Evolutionary conservation across 1,140 invertebrate species (phyloP).

Genomic region (Hormaphis cornu): DNA sequence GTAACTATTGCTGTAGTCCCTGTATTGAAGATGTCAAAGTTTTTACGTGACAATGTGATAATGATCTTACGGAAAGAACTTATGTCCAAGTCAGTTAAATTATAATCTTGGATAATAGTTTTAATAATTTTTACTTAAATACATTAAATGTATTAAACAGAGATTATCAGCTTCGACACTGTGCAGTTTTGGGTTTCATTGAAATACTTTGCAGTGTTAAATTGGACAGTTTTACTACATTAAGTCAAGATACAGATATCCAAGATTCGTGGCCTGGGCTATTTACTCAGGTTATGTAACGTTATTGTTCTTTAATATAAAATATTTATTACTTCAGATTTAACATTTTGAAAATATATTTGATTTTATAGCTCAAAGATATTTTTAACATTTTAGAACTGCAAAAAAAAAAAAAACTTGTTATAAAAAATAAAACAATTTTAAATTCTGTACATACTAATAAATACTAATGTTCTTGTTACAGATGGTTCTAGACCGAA

Average conservation of each 20-base stretch:
- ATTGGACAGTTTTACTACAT: not conserved
- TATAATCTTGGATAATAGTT: too few relatives aligned
- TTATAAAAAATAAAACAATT: too few relatives aligned
- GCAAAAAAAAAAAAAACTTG: too few relatives aligned
- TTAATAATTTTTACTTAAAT: too few relatives aligned
- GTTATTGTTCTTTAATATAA: too few relatives aligned
- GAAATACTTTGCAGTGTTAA: constrained; percentile 20
- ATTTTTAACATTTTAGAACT: too few relatives aligned
- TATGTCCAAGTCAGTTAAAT: not conserved
- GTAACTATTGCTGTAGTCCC: constrained; percentile 8
- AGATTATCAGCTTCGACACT: not conserved
- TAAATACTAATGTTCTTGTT: not conserved
- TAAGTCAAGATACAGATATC: constrained; percentile 6
- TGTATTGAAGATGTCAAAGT: not conserved
- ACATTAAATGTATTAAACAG: too few relatives aligned
- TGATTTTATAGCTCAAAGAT: too few relatives aligned
- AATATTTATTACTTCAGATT: too few relatives aligned
- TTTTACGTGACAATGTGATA: constrained; percentile 13
- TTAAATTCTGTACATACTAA: not conserved
- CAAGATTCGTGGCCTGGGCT: constrained; percentile 23
- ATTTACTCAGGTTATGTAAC: constrained; percentile 10
- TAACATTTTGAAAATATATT: too few relatives aligned
- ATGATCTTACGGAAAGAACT: constrained; percentile 29
- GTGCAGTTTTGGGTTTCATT: constrained; percentile 14
- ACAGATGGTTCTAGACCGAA: constrained; percentile 15